phyloP scores from a whole-genome alignment of 2,888 invertebrate species.

The Podotricha telesiphe region DNA sequence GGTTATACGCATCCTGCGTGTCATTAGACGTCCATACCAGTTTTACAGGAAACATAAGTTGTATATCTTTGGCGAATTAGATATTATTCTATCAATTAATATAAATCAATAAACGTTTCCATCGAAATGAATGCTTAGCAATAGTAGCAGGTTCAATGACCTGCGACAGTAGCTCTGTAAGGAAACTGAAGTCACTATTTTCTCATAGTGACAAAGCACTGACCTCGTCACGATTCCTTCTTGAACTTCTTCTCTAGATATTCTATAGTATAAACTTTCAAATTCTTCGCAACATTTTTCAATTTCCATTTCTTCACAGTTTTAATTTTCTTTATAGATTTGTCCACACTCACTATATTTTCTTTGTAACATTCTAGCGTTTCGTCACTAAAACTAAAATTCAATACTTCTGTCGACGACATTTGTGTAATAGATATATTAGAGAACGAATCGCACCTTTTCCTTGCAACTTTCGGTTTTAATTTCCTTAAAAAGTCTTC shows the following conservation, averaged over 20 bases:
- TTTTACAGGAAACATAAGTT: neutral
- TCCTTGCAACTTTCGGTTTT: neutral
- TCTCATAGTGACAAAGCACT: neutral
- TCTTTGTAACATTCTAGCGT: neutral
- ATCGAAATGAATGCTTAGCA: neutral
- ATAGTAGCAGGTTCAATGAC: neutral
- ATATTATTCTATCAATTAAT: neutral
- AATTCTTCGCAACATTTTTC: slow-evolving; percentile 3
- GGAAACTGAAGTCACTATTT: neutral
- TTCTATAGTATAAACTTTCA: neutral
- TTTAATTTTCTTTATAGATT: neutral
- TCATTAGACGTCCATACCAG: neutral
- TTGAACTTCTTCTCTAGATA: slow-evolving; percentile 17
- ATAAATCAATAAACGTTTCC: neutral
- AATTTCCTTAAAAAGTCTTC: slow-evolving; percentile 15
- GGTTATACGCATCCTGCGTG: neutral
- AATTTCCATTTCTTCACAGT: slow-evolving; percentile 10
- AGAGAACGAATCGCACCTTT: slow-evolving; percentile 18
- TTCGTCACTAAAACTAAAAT: neutral
- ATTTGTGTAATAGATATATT: slow-evolving; percentile 9
- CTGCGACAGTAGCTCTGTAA: too few relatives aligned
- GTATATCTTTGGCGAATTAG: neutral
- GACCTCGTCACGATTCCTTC: neutral
- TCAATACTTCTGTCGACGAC: neutral
- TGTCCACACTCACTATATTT: neutral